Evolutionary conservation across 1,140 invertebrate genomes (phyloP).

Genomic region (Lamellibrachia luymesi): DNA sequence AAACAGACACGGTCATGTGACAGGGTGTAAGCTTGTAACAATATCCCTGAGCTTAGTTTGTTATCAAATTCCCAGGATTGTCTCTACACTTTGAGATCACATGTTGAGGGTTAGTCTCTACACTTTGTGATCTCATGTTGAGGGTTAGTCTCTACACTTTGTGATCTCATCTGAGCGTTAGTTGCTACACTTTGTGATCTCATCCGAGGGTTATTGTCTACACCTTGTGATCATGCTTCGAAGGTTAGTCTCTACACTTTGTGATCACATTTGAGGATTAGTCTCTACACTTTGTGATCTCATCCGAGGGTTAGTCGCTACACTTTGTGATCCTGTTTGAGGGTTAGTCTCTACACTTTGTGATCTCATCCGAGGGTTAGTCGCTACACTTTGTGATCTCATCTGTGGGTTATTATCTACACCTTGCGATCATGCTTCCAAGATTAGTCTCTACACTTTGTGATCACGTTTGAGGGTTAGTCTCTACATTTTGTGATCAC

Average conservation of each 20-base stretch:
- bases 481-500: no score
- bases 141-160: no score
- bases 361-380: not conserved
- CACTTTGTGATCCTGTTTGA: no score
- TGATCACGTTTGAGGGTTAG: no score
- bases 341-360: not conserved
- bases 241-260: not conserved
- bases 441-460: no score
- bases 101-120: not conserved
- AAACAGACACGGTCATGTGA: not conserved
- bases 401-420: not conserved
- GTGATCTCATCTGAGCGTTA: no score
- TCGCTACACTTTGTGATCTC: not conserved
- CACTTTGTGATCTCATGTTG: not conserved
- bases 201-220: not conserved
- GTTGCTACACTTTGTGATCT: no score
- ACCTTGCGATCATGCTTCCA: no score
- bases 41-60: no score
- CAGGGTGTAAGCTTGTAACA: not conserved
- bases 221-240: no score
- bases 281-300: no score
- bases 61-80: not conserved
- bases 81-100: not conserved
- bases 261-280: not conserved
- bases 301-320: no score